A percentile compares a stretch with the other conserved stretches of the same genome.
Conservation (phyloP, 2,797 vertebrate species). For the Gouania willdenowi region DNA sequence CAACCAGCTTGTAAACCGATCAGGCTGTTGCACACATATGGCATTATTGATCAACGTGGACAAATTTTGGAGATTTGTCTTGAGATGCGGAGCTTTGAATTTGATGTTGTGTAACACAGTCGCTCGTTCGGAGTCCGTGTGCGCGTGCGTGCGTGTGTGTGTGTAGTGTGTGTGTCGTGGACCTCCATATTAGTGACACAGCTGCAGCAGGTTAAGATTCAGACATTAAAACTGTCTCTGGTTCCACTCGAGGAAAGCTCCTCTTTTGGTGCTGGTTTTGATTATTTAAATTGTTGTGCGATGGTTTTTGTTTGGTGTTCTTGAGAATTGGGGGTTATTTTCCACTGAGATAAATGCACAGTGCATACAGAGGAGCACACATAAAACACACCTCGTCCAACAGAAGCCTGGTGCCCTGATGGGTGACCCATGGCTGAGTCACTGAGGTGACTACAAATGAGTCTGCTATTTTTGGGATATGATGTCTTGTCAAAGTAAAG, state of each 20-base stretch:
- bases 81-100: conserved; percentile 41
- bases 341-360: conserved; percentile 24
- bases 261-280: conserved; percentile 56
- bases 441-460: conserved; percentile 35
- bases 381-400: conserved; percentile 7
- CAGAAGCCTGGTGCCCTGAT: too few relatives aligned
- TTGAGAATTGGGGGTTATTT: conserved; percentile 28
- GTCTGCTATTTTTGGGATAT: conserved; percentile 47
- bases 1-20: conserved; percentile 19
- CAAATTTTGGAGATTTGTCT: conserved; percentile 43
- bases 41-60: conserved; percentile 36
- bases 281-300: conserved; percentile 48
- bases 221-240: conserved; percentile 62
- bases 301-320: conserved; percentile 35
- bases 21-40: conserved; percentile 22
- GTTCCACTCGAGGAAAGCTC: conserved; percentile 59
- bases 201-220: conserved; percentile 67
- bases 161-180: conserved; percentile 2
- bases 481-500: conserved; percentile 40
- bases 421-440: conserved; percentile 52
- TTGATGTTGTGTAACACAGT: conserved; percentile 48
- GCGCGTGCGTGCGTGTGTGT: not conserved
- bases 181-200: conserved; percentile 40
- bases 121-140: conserved; percentile 5
- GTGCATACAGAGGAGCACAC: not conserved